phyloP scores from a whole-genome alignment of 2,888 invertebrate genomes.

The Gastrophysa polygoni region DNA sequence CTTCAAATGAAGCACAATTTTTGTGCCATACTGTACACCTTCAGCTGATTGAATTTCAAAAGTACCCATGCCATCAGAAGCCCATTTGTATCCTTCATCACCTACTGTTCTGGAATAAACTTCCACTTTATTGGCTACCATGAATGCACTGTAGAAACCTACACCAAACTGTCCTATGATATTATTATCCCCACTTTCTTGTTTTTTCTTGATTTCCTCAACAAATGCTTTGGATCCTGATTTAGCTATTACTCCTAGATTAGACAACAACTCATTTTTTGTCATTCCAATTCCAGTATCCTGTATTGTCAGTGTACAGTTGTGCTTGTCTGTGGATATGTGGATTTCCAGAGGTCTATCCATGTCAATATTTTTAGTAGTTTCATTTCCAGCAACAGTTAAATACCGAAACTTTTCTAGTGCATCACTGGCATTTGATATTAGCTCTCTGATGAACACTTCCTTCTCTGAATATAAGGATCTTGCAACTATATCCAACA shows the following conservation, averaged over 20 bases:
- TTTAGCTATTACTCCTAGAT: constrained; percentile 94
- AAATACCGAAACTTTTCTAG: constrained; percentile 91
- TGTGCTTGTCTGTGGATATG: constrained; percentile 86
- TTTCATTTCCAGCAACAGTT: constrained; percentile 63
- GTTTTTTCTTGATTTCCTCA: constrained; percentile 77
- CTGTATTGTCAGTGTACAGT: constrained; percentile 85
- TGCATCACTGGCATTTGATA: constrained; percentile 97
- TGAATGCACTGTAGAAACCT: constrained; percentile 97
- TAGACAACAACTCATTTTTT: constrained; percentile 85
- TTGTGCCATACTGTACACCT: constrained; percentile 86
- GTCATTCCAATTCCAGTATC: constrained; percentile 97
- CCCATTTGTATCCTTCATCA: constrained; percentile 83
- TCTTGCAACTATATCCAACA: constrained; percentile 95
- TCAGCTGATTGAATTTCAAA: constrained; percentile 90
- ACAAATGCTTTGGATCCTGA: constrained; percentile 96
- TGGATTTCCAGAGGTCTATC: constrained; percentile 84
- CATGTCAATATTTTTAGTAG: constrained; percentile 60
- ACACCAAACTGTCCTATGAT: constrained; percentile 99
- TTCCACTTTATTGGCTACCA: constrained; percentile 95
- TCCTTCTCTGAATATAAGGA: constrained; percentile 98
- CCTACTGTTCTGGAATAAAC: constrained; percentile 81
- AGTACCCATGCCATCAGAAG: constrained; percentile 87
- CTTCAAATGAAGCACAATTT: constrained; percentile 90
- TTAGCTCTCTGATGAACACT: constrained; percentile 93
- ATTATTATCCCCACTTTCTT: constrained; percentile 66